Percentiles rank a stretch among this genome's conserved stretches.
Conservation (phyloP, 2,113 vertebrate species). For the Elgaria multicarinata region DNA sequence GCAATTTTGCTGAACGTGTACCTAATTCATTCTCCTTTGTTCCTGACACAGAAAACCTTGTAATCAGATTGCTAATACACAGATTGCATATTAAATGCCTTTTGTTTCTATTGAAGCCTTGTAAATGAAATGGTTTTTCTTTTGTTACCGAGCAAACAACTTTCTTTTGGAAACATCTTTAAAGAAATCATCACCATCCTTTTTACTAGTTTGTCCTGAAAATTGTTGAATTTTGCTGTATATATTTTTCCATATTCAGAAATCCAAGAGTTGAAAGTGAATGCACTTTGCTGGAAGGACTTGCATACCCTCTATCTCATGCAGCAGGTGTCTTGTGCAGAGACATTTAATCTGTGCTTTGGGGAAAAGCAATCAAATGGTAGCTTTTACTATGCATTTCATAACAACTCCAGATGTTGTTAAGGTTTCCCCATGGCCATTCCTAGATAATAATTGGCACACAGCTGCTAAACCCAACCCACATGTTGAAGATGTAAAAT, state of each 20-base stretch:
- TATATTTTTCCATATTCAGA: neutral
- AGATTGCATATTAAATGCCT: too few relatives aligned
- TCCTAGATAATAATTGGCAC: slow-evolving; percentile 45
- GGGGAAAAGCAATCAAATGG: slow-evolving; percentile 39
- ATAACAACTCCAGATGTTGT: slow-evolving; percentile 65
- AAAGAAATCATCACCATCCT: neutral
- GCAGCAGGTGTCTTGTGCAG: slow-evolving; percentile 34
- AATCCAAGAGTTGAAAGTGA: neutral
- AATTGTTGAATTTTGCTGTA: neutral
- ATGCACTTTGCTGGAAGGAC: neutral
- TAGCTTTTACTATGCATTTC: slow-evolving; percentile 53
- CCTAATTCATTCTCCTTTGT: neutral
- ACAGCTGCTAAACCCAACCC: slow-evolving; percentile 32
- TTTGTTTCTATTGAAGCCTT: neutral
- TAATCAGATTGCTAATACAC: too few relatives aligned
- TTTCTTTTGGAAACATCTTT: neutral
- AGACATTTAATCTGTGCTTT: slow-evolving; percentile 56
- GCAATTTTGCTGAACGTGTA: neutral
- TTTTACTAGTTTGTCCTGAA: neutral
- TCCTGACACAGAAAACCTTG: neutral
- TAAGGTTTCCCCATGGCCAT: slow-evolving; percentile 33
- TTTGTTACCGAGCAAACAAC: neutral
- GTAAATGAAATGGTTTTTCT: neutral
- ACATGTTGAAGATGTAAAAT: neutral
- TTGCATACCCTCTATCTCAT: neutral